Conservation (phyloP, 2,797 vertebrate genomes). For the Lepus oiostolus region DNA sequence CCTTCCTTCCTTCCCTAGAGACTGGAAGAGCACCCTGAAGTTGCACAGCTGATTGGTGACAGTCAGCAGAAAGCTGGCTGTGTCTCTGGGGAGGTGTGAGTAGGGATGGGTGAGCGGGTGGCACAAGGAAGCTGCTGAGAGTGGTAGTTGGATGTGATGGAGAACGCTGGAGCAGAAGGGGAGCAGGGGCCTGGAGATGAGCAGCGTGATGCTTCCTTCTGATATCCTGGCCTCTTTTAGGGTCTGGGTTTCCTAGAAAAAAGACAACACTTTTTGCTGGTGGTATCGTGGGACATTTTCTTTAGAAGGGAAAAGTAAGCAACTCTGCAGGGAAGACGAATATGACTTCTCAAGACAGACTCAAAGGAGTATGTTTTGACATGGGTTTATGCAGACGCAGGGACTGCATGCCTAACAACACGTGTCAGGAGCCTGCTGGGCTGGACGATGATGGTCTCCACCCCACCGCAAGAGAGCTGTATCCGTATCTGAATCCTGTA, state of each 20-base stretch:
- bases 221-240: not conserved
- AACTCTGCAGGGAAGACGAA: not conserved
- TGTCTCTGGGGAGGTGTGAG: not conserved
- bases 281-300: not conserved
- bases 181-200: not conserved
- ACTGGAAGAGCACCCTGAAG: not conserved
- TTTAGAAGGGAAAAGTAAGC: not conserved
- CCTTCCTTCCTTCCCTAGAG: not conserved
- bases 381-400: not conserved
- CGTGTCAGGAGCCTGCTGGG: not conserved
- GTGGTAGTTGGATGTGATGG: not conserved
- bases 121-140: not conserved
- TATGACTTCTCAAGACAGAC: not conserved
- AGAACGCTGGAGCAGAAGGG: not conserved
- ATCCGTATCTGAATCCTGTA: not conserved
- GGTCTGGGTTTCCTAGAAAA: conserved; percentile 5
- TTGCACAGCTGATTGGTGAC: not conserved
- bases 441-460: not conserved
- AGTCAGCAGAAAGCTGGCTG: not conserved
- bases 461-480: not conserved
- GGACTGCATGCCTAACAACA: not conserved
- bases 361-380: not conserved
- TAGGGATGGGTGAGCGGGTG: not conserved
- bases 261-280: not conserved
- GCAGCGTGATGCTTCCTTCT: not conserved